Evolutionary conservation across 2,888 invertebrate genomes (phyloP), one percentile per base, ranked within the genome.

Genomic region (Tenthredo scrophulariae): DNA sequence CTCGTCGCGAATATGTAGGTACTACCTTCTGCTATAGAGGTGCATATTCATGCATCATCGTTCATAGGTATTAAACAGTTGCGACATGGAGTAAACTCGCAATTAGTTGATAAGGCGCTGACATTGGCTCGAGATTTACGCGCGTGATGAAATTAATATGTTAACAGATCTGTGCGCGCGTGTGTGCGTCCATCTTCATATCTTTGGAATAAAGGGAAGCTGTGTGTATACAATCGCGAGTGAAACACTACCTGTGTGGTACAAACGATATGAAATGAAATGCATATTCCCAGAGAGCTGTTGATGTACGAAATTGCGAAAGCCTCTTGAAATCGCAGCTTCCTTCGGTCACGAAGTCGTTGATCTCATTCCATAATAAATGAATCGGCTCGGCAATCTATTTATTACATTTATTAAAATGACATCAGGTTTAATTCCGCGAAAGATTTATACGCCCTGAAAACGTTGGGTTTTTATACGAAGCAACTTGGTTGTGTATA

Each of bases 351-450:
- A 85, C 85, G 86, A 86, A 85, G 84, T 85, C 84, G 86, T 84
- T 85, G 86, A 87, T 87, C 87, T 85, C 85, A 72, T 85, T 85
- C 72, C 84, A 85, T 85, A 84, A 70, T 13, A 70, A 86, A 85
- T 79, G 84, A 86, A 79, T 62, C 40, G 79, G 2, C 46, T 15
- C 18, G 79, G 65, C 65, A 58, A 50, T 84, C 26, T 43, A 46
- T 46, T 84, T 84, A 79, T 79, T 79, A 67, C 0, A 84, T 58
- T 79, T 84, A 79, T 75, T 33, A 37, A 72, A 84, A 84, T 54
- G 9, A 74, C 75, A 26, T 33, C 26, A 37, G 40, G 46, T 67
- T 67, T 4, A 54, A 54, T 77, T 50, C 29, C 54, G 26, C 77
- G 9, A 50, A 33, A 50, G 15, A 46, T 43, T 77, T 54, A 29